Evolutionary conservation across 2,797 vertebrate genomes (phyloP).

Genomic region (Chlorospingus flavigularis): DNA sequence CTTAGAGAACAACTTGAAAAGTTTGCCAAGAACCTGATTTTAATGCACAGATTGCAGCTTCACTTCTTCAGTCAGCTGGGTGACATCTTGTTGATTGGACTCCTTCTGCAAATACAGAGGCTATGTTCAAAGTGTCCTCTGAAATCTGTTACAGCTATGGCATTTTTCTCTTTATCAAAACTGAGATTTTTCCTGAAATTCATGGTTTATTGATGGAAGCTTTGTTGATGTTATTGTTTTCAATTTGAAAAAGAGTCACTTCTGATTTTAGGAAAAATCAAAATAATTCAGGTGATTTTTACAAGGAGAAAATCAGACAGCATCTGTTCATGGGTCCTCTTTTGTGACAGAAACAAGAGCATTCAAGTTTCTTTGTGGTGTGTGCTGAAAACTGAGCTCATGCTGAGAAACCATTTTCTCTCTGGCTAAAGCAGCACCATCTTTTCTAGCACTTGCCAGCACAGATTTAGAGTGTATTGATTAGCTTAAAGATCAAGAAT

Average conservation of each 20-base stretch:
- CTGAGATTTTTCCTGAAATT: not conserved
- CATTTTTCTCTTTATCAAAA: not conserved
- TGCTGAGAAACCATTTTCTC: not conserved
- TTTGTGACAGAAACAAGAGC: not conserved
- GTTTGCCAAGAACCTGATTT: not conserved
- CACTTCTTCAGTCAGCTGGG: not conserved
- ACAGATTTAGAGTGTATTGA: not conserved
- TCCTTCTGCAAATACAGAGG: not conserved
- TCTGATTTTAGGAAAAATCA: not conserved
- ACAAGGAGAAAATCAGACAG: not conserved
- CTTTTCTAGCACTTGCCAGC: not conserved
- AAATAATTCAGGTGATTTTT: not conserved
- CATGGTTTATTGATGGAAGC: not conserved
- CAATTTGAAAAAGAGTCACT: not conserved
- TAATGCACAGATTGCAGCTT: not conserved
- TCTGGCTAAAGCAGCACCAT: not conserved
- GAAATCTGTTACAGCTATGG: not conserved
- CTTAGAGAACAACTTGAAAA: not conserved
- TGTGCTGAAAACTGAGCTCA: not conserved
- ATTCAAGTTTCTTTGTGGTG: not conserved
- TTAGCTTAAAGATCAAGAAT: not conserved
- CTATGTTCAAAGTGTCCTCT: not conserved
- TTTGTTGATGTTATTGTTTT: not conserved
- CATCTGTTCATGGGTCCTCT: not conserved
- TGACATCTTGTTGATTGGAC: not conserved